Evolutionary conservation across 2,797 vertebrate species (phyloP), one percentile per base, ranked within the genome.

Genomic region (Chromis chromis): DNA sequence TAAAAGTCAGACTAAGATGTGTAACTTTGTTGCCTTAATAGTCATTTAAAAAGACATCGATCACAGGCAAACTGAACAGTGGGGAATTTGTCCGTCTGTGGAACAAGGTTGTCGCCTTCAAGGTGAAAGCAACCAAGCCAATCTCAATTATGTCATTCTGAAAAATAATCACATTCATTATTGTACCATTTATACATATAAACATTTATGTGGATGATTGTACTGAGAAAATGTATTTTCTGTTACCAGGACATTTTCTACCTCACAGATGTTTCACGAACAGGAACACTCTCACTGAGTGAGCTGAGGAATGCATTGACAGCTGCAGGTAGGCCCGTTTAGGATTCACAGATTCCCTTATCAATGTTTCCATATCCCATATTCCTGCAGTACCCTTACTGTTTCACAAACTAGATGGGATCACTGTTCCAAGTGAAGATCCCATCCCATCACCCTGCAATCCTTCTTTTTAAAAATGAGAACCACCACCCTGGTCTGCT

Each of bases 21-120:
- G 19, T 25, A 16, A 4, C 0, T 33, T 55, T 68, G 0, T 62
- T 54, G 42, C 79, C 81, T 86, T 92, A 78, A 92, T 65, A 7
- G 4, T 44, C 27, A 11, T 5, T 25, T 64, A 21, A 54, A 64
- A 61, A 94, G 93, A 76, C 85, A 27, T 92, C 90, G 4, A 82
- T 92, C 28, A 89, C 89, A 0, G 93, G 93, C 55, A 92, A 74
- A 81, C 86, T 94, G 36, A 87, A 87, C 24, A 13, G 50, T 10
- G 31, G 65, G 11, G 93, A 94, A 63, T 93, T 94, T 67, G 1
- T 79, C 40, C 70, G 60, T 70, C 28, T 94, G 54, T 93, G 91
- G 92, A 87, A 74, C 12, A 91, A 91, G 54, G 76, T 92, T 1
- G 0, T 56, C 11, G 53, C 1, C 11, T 93, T 86, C 82, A 92